Evolutionary conservation across 1,140 invertebrate species (phyloP).

Genomic region (Leptoteleia sp.): DNA sequence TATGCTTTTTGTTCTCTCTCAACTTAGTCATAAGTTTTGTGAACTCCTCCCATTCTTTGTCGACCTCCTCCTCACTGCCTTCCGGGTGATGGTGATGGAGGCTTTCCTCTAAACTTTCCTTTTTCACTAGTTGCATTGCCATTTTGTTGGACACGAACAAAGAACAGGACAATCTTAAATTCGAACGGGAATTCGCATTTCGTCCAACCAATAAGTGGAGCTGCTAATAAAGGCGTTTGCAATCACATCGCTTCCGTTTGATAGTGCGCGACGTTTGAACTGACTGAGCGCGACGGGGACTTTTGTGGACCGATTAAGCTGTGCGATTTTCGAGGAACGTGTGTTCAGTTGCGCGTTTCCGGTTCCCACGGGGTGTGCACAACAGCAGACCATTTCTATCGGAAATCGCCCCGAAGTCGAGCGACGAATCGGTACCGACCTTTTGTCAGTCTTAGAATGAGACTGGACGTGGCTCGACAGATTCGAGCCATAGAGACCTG

Average conservation of each 20-base stretch:
- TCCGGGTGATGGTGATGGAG: constrained; percentile 75
- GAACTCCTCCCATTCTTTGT: constrained; percentile 84
- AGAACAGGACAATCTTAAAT: not conserved
- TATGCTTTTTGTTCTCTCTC: constrained; percentile 79
- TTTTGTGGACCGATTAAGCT: too few species aligned
- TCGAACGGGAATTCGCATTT: constrained; percentile 10
- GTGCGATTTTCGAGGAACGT: too few species aligned
- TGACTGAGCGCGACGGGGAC: constrained; percentile 8
- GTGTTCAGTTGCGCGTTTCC: too few species aligned
- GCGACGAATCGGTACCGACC: constrained; percentile 43
- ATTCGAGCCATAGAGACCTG: constrained; percentile 59
- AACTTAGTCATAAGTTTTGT: constrained; percentile 83
- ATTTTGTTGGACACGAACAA: constrained; percentile 27
- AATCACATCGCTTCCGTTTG: constrained; percentile 10
- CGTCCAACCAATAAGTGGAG: constrained; percentile 5
- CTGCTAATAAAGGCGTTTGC: not conserved
- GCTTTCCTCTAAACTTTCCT: constrained; percentile 80
- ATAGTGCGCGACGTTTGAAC: constrained; percentile 39
- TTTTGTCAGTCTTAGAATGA: constrained; percentile 62
- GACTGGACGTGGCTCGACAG: constrained; percentile 53
- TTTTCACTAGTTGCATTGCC: constrained; percentile 70
- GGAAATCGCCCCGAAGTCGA: too few species aligned
- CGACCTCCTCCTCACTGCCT: constrained; percentile 80
- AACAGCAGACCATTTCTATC: too few species aligned
- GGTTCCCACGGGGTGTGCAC: too few species aligned